A percentile compares a stretch with the other conserved stretches of the same genome.
phyloP scores from a whole-genome alignment of 2,888 invertebrate genomes.

The Drosophila engyochracea region DNA sequence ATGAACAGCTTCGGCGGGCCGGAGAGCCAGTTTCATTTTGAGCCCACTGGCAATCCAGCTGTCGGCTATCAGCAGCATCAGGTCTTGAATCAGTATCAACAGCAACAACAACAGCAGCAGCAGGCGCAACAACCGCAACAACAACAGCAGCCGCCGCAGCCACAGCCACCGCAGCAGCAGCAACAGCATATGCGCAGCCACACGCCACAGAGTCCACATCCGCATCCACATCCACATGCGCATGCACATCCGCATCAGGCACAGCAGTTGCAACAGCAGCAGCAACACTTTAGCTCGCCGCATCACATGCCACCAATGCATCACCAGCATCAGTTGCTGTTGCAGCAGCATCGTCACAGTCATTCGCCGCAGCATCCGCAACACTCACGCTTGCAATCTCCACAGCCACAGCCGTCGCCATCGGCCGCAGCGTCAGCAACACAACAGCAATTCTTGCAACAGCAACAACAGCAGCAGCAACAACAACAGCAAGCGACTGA shows the following conservation, averaged over 20 bases:
- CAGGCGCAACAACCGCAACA: constrained; percentile 74
- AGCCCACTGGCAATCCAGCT: constrained; percentile 64
- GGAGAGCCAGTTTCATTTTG: constrained; percentile 83
- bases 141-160: constrained; percentile 71
- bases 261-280: constrained; percentile 69
- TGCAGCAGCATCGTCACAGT: constrained; percentile 79
- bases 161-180: constrained; percentile 71
- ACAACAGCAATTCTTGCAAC: constrained; percentile 68
- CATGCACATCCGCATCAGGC: constrained; percentile 73
- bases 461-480: constrained; percentile 66
- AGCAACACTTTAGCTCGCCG: constrained; percentile 76
- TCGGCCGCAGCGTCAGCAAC: constrained; percentile 38
- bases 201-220: constrained; percentile 75
- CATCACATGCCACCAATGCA: constrained; percentile 82
- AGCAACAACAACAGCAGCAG: constrained; percentile 76
- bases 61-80: constrained; percentile 82
- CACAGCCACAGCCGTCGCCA: constrained; percentile 81
- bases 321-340: constrained; percentile 74
- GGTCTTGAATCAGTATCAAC: constrained; percentile 82
- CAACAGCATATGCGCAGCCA: constrained; percentile 74
- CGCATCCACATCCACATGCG: constrained; percentile 72
- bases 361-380: constrained; percentile 83
- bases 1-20: constrained; percentile 81
- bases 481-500: constrained; percentile 59
- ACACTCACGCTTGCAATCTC: constrained; percentile 81